Conservation (phyloP, 2,888 invertebrate genomes). For the Tuberolachnus salignus region DNA sequence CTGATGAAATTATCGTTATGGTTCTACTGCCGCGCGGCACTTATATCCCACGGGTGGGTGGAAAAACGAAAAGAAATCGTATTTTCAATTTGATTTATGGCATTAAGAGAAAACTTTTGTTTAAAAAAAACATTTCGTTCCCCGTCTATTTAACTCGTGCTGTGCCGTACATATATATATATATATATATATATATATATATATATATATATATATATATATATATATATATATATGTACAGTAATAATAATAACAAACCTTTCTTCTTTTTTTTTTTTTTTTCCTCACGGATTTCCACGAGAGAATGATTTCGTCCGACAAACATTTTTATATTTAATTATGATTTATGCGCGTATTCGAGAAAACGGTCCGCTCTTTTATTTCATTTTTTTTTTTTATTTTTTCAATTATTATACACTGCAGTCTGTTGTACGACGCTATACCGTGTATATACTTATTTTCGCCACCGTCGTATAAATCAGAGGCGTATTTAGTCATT, state of each 20-base stretch:
- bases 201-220: too few species aligned
- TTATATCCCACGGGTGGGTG: background rate
- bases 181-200: too few species aligned
- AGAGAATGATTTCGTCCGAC: conserved; percentile 18
- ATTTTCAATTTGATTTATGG: conserved; percentile 43
- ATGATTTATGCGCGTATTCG: conserved; percentile 23
- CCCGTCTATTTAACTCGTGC: conserved; percentile 27
- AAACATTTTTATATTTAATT: conserved; percentile 51
- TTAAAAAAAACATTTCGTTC: conserved; percentile 42
- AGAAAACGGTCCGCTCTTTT: conserved; percentile 21
- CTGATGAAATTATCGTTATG: conserved; percentile 23
- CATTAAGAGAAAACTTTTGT: conserved; percentile 35
- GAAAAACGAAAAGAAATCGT: conserved; percentile 7
- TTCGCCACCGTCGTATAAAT: conserved; percentile 5
- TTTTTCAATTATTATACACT: conserved; percentile 1
- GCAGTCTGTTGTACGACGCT: background rate
- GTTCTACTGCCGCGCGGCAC: background rate
- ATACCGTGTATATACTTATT: conserved; percentile 2
- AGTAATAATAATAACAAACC: conserved; percentile 25
- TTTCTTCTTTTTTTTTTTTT: too few species aligned
- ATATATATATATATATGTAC: too few species aligned
- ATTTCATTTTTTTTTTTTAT: conserved; percentile 13
- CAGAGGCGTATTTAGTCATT: too few species aligned
- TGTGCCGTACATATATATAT: background rate
- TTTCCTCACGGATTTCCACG: conserved; percentile 23